phyloP scores from a whole-genome alignment of 2,888 invertebrate species.

The Caprella mutica region DNA sequence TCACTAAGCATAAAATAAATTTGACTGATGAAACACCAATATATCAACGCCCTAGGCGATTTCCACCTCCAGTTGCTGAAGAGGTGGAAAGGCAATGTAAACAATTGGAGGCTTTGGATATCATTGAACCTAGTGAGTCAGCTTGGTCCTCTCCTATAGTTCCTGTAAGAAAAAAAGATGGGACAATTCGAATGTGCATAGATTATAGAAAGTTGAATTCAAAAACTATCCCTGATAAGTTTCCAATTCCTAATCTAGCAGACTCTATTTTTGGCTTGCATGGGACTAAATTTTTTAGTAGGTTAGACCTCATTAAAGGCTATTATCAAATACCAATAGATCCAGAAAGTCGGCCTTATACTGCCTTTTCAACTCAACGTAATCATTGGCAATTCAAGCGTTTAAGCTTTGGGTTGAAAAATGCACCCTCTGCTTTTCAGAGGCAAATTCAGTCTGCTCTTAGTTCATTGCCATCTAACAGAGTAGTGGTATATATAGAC shows the following conservation, averaged over 20 bases:
- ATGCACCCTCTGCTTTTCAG: conserved; percentile 5
- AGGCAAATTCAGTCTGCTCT: neutral
- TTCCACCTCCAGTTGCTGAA: neutral
- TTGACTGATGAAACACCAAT: neutral
- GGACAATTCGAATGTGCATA: neutral
- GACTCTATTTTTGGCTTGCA: conserved; percentile 1
- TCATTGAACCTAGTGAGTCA: neutral
- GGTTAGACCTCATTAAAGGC: neutral
- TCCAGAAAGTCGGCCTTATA: neutral
- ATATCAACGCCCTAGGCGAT: conserved; percentile 4
- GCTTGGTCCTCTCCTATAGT: neutral
- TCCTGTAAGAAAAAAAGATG: conserved; percentile 5
- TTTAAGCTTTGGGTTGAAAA: neutral
- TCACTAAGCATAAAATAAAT: neutral
- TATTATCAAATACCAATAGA: conserved; percentile 1
- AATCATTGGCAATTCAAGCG: neutral
- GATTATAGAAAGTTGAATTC: neutral
- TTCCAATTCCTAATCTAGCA: neutral
- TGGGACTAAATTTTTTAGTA: conserved; percentile 1
- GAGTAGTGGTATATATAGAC: neutral
- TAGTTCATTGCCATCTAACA: neutral
- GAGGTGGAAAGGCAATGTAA: neutral
- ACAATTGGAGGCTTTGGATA: neutral
- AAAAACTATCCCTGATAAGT: neutral
- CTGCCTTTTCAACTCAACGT: conserved; percentile 1